A percentile compares a stretch with the other conserved stretches of the same genome.
Evolutionary conservation across 2,888 invertebrate genomes (phyloP).

Genomic region (Odontothrips loti): DNA sequence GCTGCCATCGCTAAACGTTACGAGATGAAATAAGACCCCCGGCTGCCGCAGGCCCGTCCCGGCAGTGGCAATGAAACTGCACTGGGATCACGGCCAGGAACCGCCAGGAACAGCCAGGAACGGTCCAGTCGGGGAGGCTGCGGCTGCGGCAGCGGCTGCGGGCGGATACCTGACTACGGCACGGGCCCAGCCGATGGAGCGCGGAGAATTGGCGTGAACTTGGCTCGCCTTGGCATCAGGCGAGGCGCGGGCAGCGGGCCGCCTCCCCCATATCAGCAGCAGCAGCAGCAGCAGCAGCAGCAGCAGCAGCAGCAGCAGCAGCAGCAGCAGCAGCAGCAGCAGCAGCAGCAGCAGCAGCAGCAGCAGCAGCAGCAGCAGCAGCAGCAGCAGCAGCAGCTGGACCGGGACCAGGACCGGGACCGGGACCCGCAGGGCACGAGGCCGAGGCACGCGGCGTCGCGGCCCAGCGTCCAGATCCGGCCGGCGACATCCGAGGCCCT

Average conservation of each 20-base stretch:
- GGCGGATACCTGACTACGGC: neutral
- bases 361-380: neutral
- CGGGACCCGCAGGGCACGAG: too few relatives aligned
- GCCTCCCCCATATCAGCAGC: neutral
- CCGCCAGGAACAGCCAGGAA: too few relatives aligned
- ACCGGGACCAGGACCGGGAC: too few relatives aligned
- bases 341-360: neutral
- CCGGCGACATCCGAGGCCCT: too few relatives aligned
- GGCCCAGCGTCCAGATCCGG: too few relatives aligned
- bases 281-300: neutral
- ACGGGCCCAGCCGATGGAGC: neutral
- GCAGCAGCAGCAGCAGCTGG: neutral
- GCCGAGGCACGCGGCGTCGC: too few relatives aligned
- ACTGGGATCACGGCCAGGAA: neutral
- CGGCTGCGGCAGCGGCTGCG: neutral
- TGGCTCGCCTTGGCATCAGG: neutral
- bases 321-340: neutral
- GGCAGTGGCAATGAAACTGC: neutral
- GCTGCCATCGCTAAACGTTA: too few relatives aligned
- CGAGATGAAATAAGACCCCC: too few relatives aligned
- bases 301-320: neutral
- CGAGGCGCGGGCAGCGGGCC: neutral
- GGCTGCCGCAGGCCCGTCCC: too few relatives aligned
- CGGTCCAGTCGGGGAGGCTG: neutral
- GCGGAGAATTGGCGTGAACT: slow-evolving; percentile 6